Conservation (phyloP, 2,797 vertebrate species). For the Sylvia borin region DNA sequence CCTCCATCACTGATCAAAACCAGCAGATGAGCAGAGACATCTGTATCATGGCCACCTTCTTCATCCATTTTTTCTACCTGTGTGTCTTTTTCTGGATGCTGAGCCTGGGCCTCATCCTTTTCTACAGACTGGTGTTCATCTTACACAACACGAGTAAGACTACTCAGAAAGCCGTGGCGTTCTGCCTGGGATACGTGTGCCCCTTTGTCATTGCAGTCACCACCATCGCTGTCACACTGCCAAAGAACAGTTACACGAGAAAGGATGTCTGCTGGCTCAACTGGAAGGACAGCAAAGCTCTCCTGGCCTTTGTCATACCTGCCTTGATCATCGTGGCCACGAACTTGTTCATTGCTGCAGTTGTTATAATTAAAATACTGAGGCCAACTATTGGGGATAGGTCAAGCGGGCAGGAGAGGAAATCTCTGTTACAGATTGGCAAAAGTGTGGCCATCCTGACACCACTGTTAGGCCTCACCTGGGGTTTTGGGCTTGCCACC, state of each 20-base stretch:
- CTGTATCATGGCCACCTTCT: slow-evolving; percentile 85
- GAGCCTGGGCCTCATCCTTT: slow-evolving; percentile 86
- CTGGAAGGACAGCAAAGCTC: slow-evolving; percentile 82
- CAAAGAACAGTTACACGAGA: slow-evolving; percentile 74
- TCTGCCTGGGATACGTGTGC: slow-evolving; percentile 85
- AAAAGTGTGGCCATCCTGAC: slow-evolving; percentile 89
- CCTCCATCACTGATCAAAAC: slow-evolving; percentile 56
- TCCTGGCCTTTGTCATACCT: slow-evolving; percentile 86
- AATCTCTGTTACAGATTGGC: slow-evolving; percentile 80
- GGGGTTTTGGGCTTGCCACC: slow-evolving; percentile 87
- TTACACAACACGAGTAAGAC: slow-evolving; percentile 86
- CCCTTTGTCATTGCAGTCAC: slow-evolving; percentile 85
- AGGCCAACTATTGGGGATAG: slow-evolving; percentile 82
- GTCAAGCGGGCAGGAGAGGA: slow-evolving; percentile 79
- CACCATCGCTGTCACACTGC: slow-evolving; percentile 85
- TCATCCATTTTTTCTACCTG: slow-evolving; percentile 91
- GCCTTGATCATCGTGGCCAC: slow-evolving; percentile 83
- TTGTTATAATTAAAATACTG: slow-evolving; percentile 87
- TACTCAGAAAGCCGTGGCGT: slow-evolving; percentile 81
- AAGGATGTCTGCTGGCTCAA: slow-evolving; percentile 85
- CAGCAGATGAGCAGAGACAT: slow-evolving; percentile 22
- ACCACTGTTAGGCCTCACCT: slow-evolving; percentile 89
- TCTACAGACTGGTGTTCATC: slow-evolving; percentile 88
- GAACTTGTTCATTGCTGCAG: slow-evolving; percentile 81
- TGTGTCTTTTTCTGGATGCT: slow-evolving; percentile 95